Evolutionary conservation across 1,140 invertebrate species (phyloP), one percentile per base, ranked within the genome.

Genomic region (Ips nitidus): DNA sequence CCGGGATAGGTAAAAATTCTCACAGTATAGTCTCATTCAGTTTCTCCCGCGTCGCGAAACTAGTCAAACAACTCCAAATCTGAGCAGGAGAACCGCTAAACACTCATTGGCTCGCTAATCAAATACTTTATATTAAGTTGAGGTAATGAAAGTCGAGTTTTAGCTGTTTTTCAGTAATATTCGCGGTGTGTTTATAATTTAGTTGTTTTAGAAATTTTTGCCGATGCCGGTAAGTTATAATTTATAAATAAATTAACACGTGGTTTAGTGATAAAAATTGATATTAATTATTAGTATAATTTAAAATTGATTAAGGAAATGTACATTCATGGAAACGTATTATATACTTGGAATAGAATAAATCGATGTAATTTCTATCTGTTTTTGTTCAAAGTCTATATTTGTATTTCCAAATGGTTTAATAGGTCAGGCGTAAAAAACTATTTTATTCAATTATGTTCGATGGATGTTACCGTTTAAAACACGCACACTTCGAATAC

Each of bases 381-480:
- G 45, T 50, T 8, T 50, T 50, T 6, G 45, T 50, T 50, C 45
- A 50, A 8, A 50, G 6, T 50, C 45, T 3, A 50, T 50, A 50
- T 50, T 50, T 50, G 45, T 50, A 8, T 22, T 50, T 50, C 45
- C 45, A 50, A 50, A 50, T 50, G 45, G 6, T 50, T 50, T 50
- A 22, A 50, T 50, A 50, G 45, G 45, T 50, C 45, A 50, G 22
- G 22, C 45, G 45, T 50, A 50, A 50, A 50, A 50, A 50, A 50
- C 45, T 50, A 50, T 50, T 50, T 50, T 50, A 50, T 50, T 50
- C 45, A 50, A 50, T 50, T 50, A 50, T 6, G 3, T 50, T 50
- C 45, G 45, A 50, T 22, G 45, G 22, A 22, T 22, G 22, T 22
- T 22, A 22, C 22, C 22, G 22, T 22, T 22, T 22, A 22, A 22